Percentiles rank a stretch among this genome's conserved stretches.
These are phyloP conservation scores for Acanthopleura granulata DNA, from an alignment of 2,888 invertebrate species.

Conservation along the genomic window DNA sequence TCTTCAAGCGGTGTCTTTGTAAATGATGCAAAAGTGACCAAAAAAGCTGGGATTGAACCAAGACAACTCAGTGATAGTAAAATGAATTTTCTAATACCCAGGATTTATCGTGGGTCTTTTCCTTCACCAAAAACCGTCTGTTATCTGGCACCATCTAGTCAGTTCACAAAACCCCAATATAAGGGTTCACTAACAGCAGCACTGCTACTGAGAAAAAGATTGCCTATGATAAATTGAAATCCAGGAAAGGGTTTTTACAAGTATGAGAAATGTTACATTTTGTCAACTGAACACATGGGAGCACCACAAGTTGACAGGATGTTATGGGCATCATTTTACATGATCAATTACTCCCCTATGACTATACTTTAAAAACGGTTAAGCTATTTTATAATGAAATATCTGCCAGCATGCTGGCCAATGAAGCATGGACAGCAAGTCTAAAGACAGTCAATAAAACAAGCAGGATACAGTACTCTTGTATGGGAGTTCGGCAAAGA, in stretches of 20 bases:
- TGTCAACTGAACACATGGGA: neutral
- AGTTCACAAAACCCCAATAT: neutral
- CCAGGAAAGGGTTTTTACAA: neutral
- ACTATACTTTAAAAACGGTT: neutral
- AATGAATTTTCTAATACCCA: neutral
- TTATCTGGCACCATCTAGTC: neutral
- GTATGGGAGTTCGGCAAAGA: too few species aligned
- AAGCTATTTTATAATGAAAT: too few species aligned
- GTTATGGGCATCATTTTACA: neutral
- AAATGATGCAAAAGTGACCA: neutral
- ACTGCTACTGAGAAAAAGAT: conserved; percentile 4
- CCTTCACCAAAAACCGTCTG: neutral
- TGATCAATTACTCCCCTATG: neutral
- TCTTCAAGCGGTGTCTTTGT: neutral
- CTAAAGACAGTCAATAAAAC: too few species aligned
- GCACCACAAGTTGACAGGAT: neutral
- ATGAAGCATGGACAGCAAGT: too few species aligned
- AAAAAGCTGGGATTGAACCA: neutral
- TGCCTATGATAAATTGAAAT: conserved; percentile 9
- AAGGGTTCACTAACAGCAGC: neutral
- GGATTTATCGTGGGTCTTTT: neutral
- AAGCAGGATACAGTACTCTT: too few species aligned
- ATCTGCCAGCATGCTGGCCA: too few species aligned
- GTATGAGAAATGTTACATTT: neutral
- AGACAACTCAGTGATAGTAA: neutral